Percentiles rank a stretch among this genome's conserved stretches.
Evolutionary conservation across 2,797 vertebrate species (phyloP).

Genomic region (Artibeus jamaicensis): DNA sequence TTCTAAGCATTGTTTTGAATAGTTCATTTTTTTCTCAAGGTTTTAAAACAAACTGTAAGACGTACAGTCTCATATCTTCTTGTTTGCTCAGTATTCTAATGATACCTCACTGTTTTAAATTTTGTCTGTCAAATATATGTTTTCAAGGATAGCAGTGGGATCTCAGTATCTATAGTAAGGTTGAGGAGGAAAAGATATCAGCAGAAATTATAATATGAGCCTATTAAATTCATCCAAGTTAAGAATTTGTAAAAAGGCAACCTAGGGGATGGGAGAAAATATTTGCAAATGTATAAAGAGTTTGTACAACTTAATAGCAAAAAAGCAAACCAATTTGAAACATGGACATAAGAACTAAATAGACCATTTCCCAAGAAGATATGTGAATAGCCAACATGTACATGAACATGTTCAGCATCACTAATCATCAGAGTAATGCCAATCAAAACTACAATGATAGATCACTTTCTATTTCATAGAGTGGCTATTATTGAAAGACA

Average conservation of each 20-base stretch:
- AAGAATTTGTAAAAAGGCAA: not conserved
- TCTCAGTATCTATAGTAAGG: not conserved
- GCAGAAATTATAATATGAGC: not conserved
- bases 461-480: not conserved
- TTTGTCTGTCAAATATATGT: not conserved
- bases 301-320: not conserved
- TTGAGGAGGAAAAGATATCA: not conserved
- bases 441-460: not conserved
- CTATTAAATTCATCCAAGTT: not conserved
- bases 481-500: not conserved
- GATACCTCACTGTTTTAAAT: not conserved
- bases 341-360: not conserved
- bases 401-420: not conserved
- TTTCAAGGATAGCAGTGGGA: not conserved
- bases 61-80: not conserved
- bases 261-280: not conserved
- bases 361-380: not conserved
- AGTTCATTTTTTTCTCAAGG: not conserved
- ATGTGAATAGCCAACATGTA: not conserved
- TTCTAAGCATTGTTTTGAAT: not conserved
- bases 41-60: not conserved
- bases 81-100: not conserved
- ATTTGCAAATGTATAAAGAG: not conserved
- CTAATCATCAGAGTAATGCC: not conserved
- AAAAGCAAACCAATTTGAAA: not conserved